Evolutionary conservation across 2,797 vertebrate species (phyloP), one percentile per base, ranked within the genome.

Genomic region (Notolabrus celidotus): DNA sequence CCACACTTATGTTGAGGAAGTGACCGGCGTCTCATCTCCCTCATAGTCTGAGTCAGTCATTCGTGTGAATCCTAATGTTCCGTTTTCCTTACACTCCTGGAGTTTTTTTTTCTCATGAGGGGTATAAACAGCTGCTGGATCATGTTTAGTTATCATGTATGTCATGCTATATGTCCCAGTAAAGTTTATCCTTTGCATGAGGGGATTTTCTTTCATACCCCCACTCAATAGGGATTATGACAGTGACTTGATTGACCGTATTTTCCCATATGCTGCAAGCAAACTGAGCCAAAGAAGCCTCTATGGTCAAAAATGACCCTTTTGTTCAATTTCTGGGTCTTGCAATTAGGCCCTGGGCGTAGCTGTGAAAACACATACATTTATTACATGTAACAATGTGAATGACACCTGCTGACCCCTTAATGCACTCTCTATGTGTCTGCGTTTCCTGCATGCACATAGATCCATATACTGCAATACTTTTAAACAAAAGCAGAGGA

Each of bases 1-100:
- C 78, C 71, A 53, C 61, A 23, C 1, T 29, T 10, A 52, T 36
- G 58, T 50, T 79, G 46, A 66, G 88, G 81, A 90, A 90, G 86
- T 90, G 50, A 31, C 65, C 9, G 12, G n/a, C 20, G 39, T 65
- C 60, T 84, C 62, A 47, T 69, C 71, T 82, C 60, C 71, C 62
- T 39, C 61, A 43, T 15, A 38, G 47, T 56, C 61, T 74, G 67
- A 79, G 17, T 74, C 67, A 41, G 55, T 53, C 41, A 65, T 60
- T 31, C 34, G 57, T 68, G 46, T 75, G 52, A 54, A 33, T 47
- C 38, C 45, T 34, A 77, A 65, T 70, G 59, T 70, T 76, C 38
- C 41, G 22, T 52, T 67, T 75, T 53, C 31, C 51, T 47, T n/a
- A 2, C 47, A 43, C 57, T 71, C 29, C 15, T 45, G 52, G n/a